Conservation (phyloP, 2,113 vertebrate species). For the Alaudala cheleensis region DNA sequence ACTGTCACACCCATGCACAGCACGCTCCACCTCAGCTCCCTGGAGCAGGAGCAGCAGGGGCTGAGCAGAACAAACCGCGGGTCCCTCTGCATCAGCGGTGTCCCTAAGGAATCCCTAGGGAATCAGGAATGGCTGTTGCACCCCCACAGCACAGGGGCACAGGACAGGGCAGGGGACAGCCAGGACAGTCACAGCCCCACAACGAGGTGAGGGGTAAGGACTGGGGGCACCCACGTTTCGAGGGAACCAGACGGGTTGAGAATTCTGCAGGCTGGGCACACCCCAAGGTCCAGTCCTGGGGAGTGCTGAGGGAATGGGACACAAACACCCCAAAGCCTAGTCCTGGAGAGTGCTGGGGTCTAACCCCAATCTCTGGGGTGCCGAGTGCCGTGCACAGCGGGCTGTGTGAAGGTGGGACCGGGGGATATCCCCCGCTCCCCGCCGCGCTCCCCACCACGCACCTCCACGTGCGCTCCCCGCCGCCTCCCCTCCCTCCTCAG, state of each 20-base stretch:
- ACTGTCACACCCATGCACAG: too few relatives aligned
- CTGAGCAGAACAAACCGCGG: neutral
- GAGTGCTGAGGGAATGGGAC: neutral
- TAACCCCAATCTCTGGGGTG: neutral
- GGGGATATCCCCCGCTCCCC: neutral
- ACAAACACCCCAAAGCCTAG: neutral
- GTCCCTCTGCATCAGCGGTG: too few relatives aligned
- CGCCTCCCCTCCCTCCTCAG: slow-evolving; percentile 67
- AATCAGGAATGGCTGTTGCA: neutral
- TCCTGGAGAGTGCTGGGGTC: too few relatives aligned
- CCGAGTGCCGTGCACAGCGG: neutral
- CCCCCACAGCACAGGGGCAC: neutral
- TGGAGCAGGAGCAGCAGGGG: neutral
- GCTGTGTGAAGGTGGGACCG: neutral
- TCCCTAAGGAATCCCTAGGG: neutral
- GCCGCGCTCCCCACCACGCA: neutral
- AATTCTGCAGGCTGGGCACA: neutral
- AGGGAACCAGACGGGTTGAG: too few relatives aligned
- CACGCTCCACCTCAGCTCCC: neutral
- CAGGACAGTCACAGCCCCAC: neutral
- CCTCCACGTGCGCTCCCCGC: slow-evolving; percentile 58
- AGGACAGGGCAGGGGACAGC: neutral
- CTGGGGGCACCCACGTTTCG: neutral
- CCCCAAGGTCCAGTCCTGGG: neutral
- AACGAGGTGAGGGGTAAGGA: neutral